These are phyloP conservation scores for Drosophila nr. fundita DNA, from an alignment of 2,888 invertebrate genomes.

Conservation along the genomic window DNA sequence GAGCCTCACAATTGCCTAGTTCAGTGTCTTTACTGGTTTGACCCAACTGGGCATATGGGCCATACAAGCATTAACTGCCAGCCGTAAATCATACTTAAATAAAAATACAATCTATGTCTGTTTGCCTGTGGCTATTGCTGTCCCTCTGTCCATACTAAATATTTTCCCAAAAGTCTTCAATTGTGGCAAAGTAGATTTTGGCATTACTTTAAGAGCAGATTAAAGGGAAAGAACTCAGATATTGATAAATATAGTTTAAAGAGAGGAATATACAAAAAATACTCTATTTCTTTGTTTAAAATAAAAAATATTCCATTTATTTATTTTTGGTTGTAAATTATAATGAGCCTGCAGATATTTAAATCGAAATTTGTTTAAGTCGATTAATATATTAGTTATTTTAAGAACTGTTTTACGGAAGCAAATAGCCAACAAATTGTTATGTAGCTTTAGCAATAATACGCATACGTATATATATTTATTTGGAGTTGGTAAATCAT, in stretches of 20 bases:
- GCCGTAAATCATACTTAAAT: conserved; percentile 75
- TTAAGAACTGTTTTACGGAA: background rate
- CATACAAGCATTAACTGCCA: conserved; percentile 59
- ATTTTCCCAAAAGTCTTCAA: conserved; percentile 13
- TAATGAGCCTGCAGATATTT: background rate
- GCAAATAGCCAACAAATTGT: fast-evolving
- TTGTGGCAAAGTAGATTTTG: background rate
- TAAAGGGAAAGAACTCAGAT: background rate
- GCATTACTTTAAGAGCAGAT: background rate
- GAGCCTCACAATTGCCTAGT: conserved; percentile 43
- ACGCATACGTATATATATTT: background rate
- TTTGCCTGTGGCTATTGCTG: background rate
- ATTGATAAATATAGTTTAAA: background rate
- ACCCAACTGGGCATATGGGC: conserved; percentile 34
- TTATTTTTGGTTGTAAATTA: background rate
- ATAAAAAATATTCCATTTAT: too few species aligned
- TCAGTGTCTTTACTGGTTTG: conserved; percentile 12
- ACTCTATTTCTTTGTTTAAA: too few species aligned
- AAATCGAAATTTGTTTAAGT: background rate
- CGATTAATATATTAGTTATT: background rate
- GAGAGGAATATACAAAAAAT: too few species aligned
- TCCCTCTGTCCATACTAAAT: conserved; percentile 23
- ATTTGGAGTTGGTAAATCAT: conserved; percentile 5
- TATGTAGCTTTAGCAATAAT: background rate
- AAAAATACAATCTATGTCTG: conserved; percentile 52